Evolutionary conservation across 2,888 invertebrate genomes (phyloP).

Genomic region (Anorthoa munda): DNA sequence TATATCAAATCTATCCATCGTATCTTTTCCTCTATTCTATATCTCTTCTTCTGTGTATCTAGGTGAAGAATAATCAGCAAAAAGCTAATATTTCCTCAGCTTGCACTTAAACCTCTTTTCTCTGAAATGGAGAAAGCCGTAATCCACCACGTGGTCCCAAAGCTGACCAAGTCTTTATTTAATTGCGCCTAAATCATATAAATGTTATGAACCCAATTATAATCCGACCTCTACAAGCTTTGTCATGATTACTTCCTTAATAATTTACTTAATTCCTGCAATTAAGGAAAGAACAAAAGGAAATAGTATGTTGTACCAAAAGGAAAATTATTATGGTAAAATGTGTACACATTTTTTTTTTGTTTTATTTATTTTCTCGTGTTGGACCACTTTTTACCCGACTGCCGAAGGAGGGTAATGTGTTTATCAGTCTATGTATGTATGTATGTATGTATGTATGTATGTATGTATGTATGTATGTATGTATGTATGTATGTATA

Average conservation of each 20-base stretch:
- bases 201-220: conserved; percentile 44
- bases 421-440: too few relatives aligned
- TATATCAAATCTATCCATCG: too few relatives aligned
- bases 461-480: too few relatives aligned
- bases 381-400: too few relatives aligned
- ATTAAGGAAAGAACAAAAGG: conserved; percentile 13
- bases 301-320: conserved; percentile 12
- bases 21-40: too few relatives aligned
- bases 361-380: not conserved
- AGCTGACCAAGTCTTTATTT: not conserved
- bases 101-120: not conserved
- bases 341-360: not conserved
- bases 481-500: too few relatives aligned
- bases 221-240: conserved; percentile 30
- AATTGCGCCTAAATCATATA: conserved; percentile 28
- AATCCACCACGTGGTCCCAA: not conserved
- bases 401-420: too few relatives aligned
- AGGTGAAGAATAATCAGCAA: too few relatives aligned
- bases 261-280: conserved; percentile 26
- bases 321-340: conserved; percentile 12
- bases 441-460: too few relatives aligned
- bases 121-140: not conserved
- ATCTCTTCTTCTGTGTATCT: too few relatives aligned
- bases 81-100: not conserved
- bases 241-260: conserved; percentile 37